Evolutionary conservation across 2,113 vertebrate species (phyloP), one percentile per base, ranked within the genome.

Genomic region (Zootoca vivipara): DNA sequence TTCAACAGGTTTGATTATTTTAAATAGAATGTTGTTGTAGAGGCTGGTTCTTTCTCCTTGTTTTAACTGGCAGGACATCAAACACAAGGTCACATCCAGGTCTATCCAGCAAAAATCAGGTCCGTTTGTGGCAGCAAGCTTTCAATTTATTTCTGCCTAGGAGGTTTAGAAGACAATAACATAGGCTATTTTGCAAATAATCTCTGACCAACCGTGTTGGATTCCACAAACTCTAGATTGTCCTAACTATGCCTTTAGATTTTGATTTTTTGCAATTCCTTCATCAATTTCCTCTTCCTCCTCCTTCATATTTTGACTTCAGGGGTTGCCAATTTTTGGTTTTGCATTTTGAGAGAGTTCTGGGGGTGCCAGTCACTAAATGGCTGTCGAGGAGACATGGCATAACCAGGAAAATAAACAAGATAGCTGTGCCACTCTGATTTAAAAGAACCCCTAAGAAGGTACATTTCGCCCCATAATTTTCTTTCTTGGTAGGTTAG

Each of bases 131-230:
- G 33, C 77, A 77, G 24, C 20, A 62, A 87, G 22, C 72, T 28
- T 87, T 81, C 64, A 46, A 35, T 78, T 77, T 89, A 65, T 87
- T 73, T 74, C 89, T 89, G 58, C 84, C 3, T 62, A 83, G 38
- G n/a, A 65, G 5, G 13, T 70, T 84, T 84, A 70, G 15, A 81
- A 86, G 69, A 52, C 78, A 74, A 30, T 30, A 64, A 52, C 9
- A 38, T 30, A 79, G n/a, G 20, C 35, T 75, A 24, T 0, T 58
- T 4, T 88, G n/a, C 30, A 70, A 5, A 1, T 83, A 52, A 15
- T 85, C 6, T 70, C 18, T 84, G 78, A 75, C 7, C 70, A 52
- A 18, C 78, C n/a, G 56, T 13, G 33, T 26, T 70, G 13, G 64
- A 8, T 3, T 65, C 26, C 0, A 40, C 52, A 77, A 64, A 40